Conservation (phyloP, 2,797 vertebrate species). For the Platyrinchus mystaceus region DNA sequence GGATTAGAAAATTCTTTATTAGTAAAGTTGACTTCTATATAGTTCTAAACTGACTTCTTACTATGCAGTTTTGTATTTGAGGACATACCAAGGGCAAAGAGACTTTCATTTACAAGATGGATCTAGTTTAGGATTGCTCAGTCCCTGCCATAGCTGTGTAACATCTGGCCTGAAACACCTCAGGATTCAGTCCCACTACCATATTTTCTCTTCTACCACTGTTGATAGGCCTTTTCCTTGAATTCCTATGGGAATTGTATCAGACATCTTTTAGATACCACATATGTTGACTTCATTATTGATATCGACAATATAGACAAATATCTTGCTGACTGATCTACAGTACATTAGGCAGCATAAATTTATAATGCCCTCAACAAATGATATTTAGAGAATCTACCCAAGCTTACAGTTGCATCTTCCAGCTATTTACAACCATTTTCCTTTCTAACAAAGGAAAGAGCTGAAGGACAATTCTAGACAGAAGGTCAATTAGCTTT, state of each 20-base stretch:
- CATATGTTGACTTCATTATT: neutral
- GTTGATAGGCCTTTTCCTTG: neutral
- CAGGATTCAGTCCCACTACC: neutral
- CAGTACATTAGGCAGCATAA: neutral
- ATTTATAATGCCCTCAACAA: neutral
- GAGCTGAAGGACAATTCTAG: neutral
- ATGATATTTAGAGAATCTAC: neutral
- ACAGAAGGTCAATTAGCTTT: neutral
- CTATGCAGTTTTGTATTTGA: neutral
- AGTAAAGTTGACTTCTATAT: neutral
- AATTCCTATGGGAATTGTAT: neutral
- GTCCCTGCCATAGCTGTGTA: accelerated
- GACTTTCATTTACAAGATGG: neutral
- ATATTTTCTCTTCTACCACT: neutral
- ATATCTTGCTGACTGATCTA: neutral
- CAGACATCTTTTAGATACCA: neutral
- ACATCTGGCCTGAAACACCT: neutral
- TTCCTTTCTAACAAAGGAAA: neutral
- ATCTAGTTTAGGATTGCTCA: neutral
- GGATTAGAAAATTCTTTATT: neutral
- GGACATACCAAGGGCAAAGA: neutral
- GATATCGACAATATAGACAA: neutral
- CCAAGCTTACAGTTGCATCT: neutral
- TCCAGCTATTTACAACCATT: neutral
- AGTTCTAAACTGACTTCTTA: neutral